Conservation (phyloP, 2,888 invertebrate species). For the Sericinus montela region DNA sequence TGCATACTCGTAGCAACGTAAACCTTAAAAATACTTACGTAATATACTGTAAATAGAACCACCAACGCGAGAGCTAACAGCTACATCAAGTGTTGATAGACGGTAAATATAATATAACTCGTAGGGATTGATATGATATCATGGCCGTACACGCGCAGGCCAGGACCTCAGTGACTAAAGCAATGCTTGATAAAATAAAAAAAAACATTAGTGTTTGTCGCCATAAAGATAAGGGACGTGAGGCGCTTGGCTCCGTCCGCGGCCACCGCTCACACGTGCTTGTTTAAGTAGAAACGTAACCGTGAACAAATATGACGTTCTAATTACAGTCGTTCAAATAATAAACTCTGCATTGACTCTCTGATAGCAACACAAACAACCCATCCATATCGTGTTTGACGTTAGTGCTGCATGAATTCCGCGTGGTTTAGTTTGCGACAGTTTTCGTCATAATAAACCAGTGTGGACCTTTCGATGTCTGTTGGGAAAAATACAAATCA, state of each 20-base stretch:
- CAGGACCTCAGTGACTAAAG: slow-evolving; percentile 57
- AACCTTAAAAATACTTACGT: slow-evolving; percentile 15
- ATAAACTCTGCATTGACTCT: slow-evolving; percentile 55
- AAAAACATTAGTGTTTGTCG: slow-evolving; percentile 56
- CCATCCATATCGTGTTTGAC: slow-evolving; percentile 33
- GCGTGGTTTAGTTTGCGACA: not conserved
- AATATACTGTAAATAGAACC: slow-evolving; percentile 16
- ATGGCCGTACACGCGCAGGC: slow-evolving; percentile 30
- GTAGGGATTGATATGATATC: slow-evolving; percentile 61
- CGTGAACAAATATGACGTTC: slow-evolving; percentile 51
- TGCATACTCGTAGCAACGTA: slow-evolving; percentile 30
- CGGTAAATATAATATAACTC: slow-evolving; percentile 52
- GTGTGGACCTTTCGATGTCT: no score
- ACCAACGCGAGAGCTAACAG: slow-evolving; percentile 30
- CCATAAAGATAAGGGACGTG: slow-evolving; percentile 69
- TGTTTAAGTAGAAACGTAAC: slow-evolving; percentile 42
- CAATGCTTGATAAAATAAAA: slow-evolving; percentile 67
- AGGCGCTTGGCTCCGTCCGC: slow-evolving; percentile 44
- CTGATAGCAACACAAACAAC: slow-evolving; percentile 46
- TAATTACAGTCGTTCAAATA: slow-evolving; percentile 58
- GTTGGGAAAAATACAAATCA: no score
- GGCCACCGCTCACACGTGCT: slow-evolving; percentile 61
- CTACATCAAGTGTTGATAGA: slow-evolving; percentile 42
- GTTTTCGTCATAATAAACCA: no score
- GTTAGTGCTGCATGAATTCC: slow-evolving; percentile 23